These are phyloP conservation scores for Netelia inedita DNA, from an alignment of 2,888 invertebrate genomes.

Conservation along the genomic window DNA sequence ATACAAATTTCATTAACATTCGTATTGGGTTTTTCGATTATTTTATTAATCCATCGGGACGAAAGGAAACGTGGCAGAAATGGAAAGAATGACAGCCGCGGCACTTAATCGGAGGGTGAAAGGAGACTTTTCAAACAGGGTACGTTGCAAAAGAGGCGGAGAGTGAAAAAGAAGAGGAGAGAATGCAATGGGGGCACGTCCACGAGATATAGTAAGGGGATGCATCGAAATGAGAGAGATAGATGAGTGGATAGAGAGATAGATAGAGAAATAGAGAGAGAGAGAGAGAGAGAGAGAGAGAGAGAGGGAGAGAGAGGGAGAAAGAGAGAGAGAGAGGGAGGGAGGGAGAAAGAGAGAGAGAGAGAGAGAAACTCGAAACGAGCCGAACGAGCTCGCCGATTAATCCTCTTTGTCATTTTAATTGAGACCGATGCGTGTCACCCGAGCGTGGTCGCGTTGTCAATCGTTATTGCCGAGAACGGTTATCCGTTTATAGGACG, in stretches of 20 bases:
- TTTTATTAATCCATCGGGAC: no score
- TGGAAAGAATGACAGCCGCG: no score
- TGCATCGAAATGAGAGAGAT: background rate
- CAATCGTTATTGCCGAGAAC: slow-evolving; percentile 77
- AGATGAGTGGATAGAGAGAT: background rate
- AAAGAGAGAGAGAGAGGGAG: slow-evolving; percentile 33
- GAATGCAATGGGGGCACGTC: background rate
- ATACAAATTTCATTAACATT: no score
- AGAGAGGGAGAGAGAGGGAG: slow-evolving; percentile 24
- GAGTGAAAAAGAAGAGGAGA: background rate
- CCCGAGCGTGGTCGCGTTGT: slow-evolving; percentile 76
- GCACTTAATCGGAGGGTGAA: no score
- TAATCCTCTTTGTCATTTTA: slow-evolving; percentile 78
- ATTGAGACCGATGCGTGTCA: slow-evolving; percentile 76
- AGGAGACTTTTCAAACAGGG: no score
- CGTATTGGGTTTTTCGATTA: no score
- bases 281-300: slow-evolving; percentile 29
- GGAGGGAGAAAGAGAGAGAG: background rate
- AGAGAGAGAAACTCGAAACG: slow-evolving; percentile 56
- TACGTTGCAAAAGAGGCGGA: background rate
- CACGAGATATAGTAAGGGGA: background rate
- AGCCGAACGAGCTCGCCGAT: slow-evolving; percentile 69
- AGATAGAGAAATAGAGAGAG: background rate
- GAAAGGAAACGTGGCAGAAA: no score
- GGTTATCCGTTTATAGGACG: slow-evolving; percentile 79